These are phyloP conservation scores for Umimayanthus kanabou DNA, from an alignment of 92 coral and sea anemone species.

Conservation along the genomic window DNA sequence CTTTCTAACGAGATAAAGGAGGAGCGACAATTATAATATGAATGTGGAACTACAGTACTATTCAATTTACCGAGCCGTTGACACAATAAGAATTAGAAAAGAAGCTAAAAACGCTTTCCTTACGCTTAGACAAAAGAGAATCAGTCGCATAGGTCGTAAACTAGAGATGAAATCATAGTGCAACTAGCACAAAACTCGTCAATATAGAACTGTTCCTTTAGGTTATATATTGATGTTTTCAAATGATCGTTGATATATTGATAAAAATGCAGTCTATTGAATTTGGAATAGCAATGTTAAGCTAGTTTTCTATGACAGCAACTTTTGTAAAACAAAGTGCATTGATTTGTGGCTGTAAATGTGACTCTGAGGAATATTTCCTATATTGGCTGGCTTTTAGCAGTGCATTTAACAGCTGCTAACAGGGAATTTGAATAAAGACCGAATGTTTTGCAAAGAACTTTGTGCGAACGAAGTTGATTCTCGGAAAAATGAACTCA, in stretches of 20 bases:
- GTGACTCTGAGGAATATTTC: slow-evolving; percentile 19
- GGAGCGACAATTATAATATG: slow-evolving; percentile 8
- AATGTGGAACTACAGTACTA: background rate
- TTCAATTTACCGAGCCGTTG: background rate
- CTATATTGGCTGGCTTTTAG: slow-evolving; percentile 28
- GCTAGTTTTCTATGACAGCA: slow-evolving; percentile 10
- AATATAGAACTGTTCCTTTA: background rate
- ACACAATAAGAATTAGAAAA: background rate
- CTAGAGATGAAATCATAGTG: background rate
- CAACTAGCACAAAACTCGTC: background rate
- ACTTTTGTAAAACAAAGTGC: slow-evolving; percentile 20
- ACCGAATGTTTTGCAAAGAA: background rate
- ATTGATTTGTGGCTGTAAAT: slow-evolving; percentile 11
- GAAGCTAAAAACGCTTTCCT: slow-evolving; percentile 15
- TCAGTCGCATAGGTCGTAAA: background rate
- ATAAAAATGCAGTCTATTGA: background rate
- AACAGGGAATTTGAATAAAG: slow-evolving; percentile 9
- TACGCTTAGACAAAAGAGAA: background rate
- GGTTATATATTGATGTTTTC: background rate
- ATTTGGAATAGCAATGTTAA: background rate
- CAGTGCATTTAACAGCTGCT: slow-evolving; percentile 10
- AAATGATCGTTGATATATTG: background rate
- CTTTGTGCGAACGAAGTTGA: background rate
- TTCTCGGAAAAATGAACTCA: background rate
- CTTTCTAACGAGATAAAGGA: background rate